Base-by-base conservation (phyloP, 1,140 invertebrate species). In the Trypoxylus dichotomus region DNA sequence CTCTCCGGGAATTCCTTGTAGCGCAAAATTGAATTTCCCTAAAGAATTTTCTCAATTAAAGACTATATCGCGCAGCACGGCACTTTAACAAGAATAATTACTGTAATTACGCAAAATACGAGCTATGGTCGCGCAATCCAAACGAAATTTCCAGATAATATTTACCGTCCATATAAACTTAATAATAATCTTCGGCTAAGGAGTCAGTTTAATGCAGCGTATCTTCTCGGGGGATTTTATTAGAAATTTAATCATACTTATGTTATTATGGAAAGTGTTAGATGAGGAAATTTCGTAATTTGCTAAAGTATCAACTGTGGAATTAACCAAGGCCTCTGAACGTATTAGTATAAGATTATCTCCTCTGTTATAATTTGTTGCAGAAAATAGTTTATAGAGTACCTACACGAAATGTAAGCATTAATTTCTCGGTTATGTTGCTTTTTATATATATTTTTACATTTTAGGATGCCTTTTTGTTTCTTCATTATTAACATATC, bases 1-100 rank as follows among this genome's bases (percentile, higher is more conserved):
- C 27, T 68, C 19, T 68, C 10, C 3, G 15, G 60, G 60, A 68
- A 68, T 24, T 68, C 60, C 60, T 68, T 29, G 60, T 68, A 68
- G 60, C 60, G 60, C 21, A 68, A 68, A 68, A 68, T 68, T 68
- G 25, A 68, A 68, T 68, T 68, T 68, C 60, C 60, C 60, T 7
- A 25, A 68, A 68, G 60, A 68, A 68, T 68, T 68, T 68, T 68
- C 60, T 29, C 60, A 68, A 68, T 68, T 68, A 68, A 68, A 68
- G 60, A 68, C 60, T 68, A 68, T 68, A 68, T 29, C 13, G 60
- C 60, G 24, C 60, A 29, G 11, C 21, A 68, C 60, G 24, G 60
- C 60, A 27, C 60, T 68, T 68, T 68, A 68, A 29, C 25, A 68
- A 68, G 60, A 68, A 68, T 68, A 68, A 68, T 68, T 68, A 68